Conservation (phyloP, 2,113 vertebrate genomes). For the Lepisosteus oculatus region DNA sequence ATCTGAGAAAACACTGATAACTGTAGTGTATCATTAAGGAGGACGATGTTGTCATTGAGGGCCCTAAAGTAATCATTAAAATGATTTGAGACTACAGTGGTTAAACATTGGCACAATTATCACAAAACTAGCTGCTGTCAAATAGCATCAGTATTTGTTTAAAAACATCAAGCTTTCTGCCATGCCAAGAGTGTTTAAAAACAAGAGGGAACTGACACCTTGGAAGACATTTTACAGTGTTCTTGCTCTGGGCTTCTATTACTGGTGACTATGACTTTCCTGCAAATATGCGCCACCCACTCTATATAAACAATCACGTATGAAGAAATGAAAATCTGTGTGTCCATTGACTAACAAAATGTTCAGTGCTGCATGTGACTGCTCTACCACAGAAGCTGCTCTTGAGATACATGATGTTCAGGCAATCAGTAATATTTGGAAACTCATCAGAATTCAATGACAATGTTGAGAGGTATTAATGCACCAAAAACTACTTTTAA, state of each 20-base stretch:
- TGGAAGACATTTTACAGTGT: neutral
- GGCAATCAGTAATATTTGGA: no score
- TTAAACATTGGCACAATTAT: slow-evolving; percentile 22
- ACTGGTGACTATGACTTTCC: neutral
- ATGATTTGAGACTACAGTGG: slow-evolving; percentile 5
- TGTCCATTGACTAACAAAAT: no score
- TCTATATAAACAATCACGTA: no score
- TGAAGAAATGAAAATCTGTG: no score
- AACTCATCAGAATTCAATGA: no score
- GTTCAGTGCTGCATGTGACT: no score
- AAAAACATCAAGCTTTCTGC: neutral
- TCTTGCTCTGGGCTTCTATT: neutral
- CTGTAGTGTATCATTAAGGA: slow-evolving; percentile 18
- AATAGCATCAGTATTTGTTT: neutral
- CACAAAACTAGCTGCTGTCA: slow-evolving; percentile 3
- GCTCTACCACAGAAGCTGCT: no score
- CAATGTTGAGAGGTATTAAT: no score
- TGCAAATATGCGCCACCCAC: no score
- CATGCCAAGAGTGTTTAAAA: neutral
- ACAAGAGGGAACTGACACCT: neutral
- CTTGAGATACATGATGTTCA: no score
- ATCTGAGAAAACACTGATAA: slow-evolving; percentile 34
- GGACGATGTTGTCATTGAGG: slow-evolving; percentile 22
- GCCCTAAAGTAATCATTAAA: slow-evolving; percentile 23
- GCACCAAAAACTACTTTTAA: no score